Percentiles rank a stretch among this genome's conserved stretches.
Evolutionary conservation across 92 coral and sea anemone species (phyloP).

Genomic region (Umimayanthus chanpuru): DNA sequence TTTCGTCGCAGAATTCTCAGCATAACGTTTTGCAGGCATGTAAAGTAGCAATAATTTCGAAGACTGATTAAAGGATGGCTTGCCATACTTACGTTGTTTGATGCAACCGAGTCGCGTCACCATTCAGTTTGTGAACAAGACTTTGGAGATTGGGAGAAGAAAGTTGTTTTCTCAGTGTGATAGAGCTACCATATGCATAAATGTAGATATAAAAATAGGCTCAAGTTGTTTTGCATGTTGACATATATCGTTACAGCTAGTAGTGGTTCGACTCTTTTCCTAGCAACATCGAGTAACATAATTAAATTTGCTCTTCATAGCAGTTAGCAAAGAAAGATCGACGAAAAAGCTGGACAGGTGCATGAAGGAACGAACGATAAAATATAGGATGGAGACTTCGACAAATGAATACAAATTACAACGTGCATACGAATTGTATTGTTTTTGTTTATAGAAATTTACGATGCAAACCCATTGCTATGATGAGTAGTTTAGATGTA

Average conservation of each 20-base stretch:
- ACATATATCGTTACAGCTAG: neutral
- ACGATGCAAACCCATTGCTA: too few species aligned
- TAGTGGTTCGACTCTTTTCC: neutral
- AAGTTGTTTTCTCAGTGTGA: neutral
- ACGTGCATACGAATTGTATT: neutral
- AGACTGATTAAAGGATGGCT: neutral
- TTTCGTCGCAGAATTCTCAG: too few species aligned
- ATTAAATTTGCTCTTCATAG: neutral
- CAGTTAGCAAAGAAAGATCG: neutral
- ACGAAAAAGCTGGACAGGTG: neutral
- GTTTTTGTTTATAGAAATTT: too few species aligned
- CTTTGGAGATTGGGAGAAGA: neutral
- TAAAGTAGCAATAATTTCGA: neutral
- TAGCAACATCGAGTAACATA: neutral
- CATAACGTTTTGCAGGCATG: neutral
- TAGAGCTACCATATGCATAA: neutral
- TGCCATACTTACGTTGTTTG: neutral
- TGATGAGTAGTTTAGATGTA: neutral
- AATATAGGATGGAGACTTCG: neutral
- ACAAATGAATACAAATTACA: neutral
- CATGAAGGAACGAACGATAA: neutral
- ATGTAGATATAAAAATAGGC: neutral
- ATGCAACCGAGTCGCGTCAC: neutral
- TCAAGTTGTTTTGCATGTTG: slow-evolving; percentile 2
- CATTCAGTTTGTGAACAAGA: neutral